These are phyloP conservation scores for Pristionchus entomophagus DNA, from an alignment of 2,888 invertebrate species.

Conservation along the genomic window DNA sequence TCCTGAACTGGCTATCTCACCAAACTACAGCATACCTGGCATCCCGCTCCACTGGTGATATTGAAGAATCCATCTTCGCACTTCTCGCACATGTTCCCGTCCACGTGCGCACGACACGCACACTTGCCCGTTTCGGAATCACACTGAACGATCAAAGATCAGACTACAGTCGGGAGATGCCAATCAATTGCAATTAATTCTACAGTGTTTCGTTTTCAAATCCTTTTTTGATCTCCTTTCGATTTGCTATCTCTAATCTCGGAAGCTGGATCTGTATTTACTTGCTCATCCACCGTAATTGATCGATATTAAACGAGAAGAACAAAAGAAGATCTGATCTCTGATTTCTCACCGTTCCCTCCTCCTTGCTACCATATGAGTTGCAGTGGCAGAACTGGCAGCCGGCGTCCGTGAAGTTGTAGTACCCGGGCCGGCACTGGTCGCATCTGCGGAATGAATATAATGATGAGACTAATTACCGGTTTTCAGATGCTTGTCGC, in stretches of 20 bases:
- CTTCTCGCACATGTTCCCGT: constrained; percentile 76
- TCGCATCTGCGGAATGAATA: constrained; percentile 70
- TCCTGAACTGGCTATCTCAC: too few species aligned
- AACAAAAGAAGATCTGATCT: too few species aligned
- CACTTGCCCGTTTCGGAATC: constrained; percentile 77
- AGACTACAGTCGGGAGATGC: too few species aligned
- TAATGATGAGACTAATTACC: neutral
- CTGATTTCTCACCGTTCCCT: constrained; percentile 56
- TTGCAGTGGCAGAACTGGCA: constrained; percentile 76
- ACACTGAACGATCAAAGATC: constrained; percentile 74
- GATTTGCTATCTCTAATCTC: too few species aligned
- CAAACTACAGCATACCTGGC: constrained; percentile 55
- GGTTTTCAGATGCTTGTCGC: neutral
- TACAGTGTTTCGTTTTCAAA: too few species aligned
- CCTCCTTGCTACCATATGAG: constrained; percentile 70
- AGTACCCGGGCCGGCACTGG: constrained; percentile 75
- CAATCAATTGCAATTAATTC: too few species aligned
- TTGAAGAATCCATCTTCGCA: constrained; percentile 77
- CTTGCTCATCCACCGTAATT: too few species aligned
- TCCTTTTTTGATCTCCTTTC: too few species aligned
- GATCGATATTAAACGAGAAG: too few species aligned
- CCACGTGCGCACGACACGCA: constrained; percentile 76
- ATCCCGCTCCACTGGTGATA: constrained; percentile 75
- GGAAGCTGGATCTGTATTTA: too few species aligned
- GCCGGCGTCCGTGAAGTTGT: constrained; percentile 74